Evolutionary conservation across 2,113 vertebrate species (phyloP), one percentile per base, ranked within the genome.

Genomic region (Progne subis): DNA sequence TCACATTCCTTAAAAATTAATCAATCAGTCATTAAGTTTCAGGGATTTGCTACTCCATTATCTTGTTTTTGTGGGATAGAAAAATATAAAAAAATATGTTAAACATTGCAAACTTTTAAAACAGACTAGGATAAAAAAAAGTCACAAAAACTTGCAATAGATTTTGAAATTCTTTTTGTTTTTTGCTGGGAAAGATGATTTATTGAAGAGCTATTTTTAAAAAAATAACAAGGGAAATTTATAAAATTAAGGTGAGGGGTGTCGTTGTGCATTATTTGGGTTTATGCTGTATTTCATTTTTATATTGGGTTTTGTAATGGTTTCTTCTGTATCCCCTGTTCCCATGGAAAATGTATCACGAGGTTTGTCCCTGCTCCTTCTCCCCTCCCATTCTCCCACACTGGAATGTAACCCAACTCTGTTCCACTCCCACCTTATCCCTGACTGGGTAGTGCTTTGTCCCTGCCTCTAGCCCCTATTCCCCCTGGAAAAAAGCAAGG

Each of bases 1-100:
- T 84, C 37, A 78, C 39, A 86, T 95, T 96, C 94, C 90, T 97
- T 95, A 74, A 98, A 97, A 94, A 95, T 70, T 87, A 94, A 85
- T 63, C 50, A 94, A 85, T 63, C 50, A 86, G 86, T 75, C 87
- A 70, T 96, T 93, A 94, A 82, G 24, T 68, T 94, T 76, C 72
- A 71, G 94, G 57, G 28, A 94, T 69, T 74, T 7, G 10, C 14
- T 52, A 47, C 17, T 11, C 18, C 37, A 37, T 12, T 56, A 37
- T 17, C 9, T 20, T 80, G 11, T 39, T 92, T 94, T 50, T 87
- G 34, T 55, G 60, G 34, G 43, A 80, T 34, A 97, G 61, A 67
- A 26, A 96, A 82, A 88, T 53, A 32, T 71, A n/a, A 92, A 75
- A 75, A 85, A 93, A 79, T 29, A 11, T 74, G 25, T 90, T 83